Percentiles rank a stretch among this genome's conserved stretches.
Evolutionary conservation across 2,113 vertebrate genomes (phyloP).

Genomic region (Neotoma lepida): DNA sequence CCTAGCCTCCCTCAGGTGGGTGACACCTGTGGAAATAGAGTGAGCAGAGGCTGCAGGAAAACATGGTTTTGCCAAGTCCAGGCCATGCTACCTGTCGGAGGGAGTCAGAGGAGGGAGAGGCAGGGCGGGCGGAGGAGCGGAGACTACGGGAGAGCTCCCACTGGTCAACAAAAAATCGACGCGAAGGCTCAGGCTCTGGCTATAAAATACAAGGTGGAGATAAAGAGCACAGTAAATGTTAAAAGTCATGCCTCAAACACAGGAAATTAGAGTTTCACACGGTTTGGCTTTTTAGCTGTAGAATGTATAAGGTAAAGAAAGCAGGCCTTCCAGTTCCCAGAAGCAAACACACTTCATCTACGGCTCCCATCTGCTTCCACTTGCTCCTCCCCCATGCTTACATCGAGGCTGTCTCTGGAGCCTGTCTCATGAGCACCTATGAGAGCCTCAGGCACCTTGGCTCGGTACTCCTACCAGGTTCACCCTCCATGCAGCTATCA

Average conservation of each 20-base stretch:
- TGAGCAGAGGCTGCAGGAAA: slow-evolving; percentile 67
- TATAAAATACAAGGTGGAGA: slow-evolving; percentile 85
- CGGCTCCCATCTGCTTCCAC: background rate
- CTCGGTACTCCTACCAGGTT: background rate
- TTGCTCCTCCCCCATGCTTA: too few species aligned
- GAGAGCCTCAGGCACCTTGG: background rate
- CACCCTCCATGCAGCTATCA: background rate
- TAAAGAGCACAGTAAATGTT: slow-evolving; percentile 55
- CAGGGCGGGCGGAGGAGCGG: slow-evolving; percentile 85
- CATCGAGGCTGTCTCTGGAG: background rate
- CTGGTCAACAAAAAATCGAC: slow-evolving; percentile 91
- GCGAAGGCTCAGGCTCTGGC: slow-evolving; percentile 90
- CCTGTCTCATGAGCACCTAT: background rate
- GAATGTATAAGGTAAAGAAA: background rate
- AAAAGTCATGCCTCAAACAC: background rate
- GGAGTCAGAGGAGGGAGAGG: slow-evolving; percentile 88
- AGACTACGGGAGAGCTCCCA: slow-evolving; percentile 90
- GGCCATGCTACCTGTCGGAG: slow-evolving; percentile 92
- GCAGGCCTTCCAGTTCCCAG: background rate
- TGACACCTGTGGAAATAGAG: slow-evolving; percentile 7
- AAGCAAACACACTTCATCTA: background rate
- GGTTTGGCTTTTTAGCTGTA: background rate
- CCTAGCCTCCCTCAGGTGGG: background rate
- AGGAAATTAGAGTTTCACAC: background rate
- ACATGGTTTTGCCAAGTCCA: slow-evolving; percentile 52